A percentile compares a stretch with the other conserved stretches of the same genome.
phyloP scores from a whole-genome alignment of 2,888 invertebrate species.

The Phrixothrix hirtus region DNA sequence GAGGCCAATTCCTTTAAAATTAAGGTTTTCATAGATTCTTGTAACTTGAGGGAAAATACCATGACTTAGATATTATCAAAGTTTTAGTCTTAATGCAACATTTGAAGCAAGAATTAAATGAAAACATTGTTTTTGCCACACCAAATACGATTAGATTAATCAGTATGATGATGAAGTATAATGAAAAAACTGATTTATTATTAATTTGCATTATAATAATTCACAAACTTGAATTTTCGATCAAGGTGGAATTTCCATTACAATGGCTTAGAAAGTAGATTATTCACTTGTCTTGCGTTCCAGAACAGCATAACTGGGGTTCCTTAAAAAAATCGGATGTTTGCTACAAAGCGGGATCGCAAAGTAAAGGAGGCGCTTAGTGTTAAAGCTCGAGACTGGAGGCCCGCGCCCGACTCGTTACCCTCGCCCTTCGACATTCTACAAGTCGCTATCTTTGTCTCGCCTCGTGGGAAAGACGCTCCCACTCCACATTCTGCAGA shows the following conservation, averaged over 20 bases:
- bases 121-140: too few relatives aligned
- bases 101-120: too few relatives aligned
- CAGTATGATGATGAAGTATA: too few relatives aligned
- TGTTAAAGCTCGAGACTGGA: constrained; percentile 29
- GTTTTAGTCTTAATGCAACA: too few relatives aligned
- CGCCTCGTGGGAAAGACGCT: constrained; percentile 49
- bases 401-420: constrained; percentile 29
- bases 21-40: neutral
- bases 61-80: constrained; percentile 1
- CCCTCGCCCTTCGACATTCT: constrained; percentile 46
- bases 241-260: too few relatives aligned
- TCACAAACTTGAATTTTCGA: too few relatives aligned
- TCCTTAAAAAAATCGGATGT: constrained; percentile 37
- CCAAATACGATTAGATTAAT: too few relatives aligned
- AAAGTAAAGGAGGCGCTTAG: constrained; percentile 30
- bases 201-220: too few relatives aligned
- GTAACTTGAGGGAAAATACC: neutral
- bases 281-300: constrained; percentile 57
- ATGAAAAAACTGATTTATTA: too few relatives aligned
- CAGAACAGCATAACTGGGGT: constrained; percentile 54
- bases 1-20: constrained; percentile 13
- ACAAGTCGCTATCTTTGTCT: constrained; percentile 52
- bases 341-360: constrained; percentile 23
- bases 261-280: constrained; percentile 39
- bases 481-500: constrained; percentile 49